Evolutionary conservation across 2,888 invertebrate genomes (phyloP), one percentile per base, ranked within the genome.

Genomic region (Cistogaster globosa): DNA sequence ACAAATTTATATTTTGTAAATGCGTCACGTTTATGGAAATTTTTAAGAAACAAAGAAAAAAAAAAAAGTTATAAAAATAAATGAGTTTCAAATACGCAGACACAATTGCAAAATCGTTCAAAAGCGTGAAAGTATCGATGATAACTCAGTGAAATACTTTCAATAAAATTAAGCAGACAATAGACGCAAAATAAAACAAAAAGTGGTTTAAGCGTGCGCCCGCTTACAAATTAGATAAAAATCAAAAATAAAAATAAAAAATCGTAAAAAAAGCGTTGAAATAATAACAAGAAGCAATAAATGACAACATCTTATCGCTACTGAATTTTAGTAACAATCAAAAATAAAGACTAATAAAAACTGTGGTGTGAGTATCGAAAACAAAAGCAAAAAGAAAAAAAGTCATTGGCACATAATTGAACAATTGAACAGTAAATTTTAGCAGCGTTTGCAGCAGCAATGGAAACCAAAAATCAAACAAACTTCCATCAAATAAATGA

Each of bases 221-320:
- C 63, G 45, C 77, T 69, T 62, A 55, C 26, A 58, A 55, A 79
- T 71, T 74, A 42, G 58, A 77, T 76, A 71, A 71, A 71, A 71
- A 62, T 45, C 36, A 67, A 45, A 62, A 42, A 63, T 36, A 62
- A 42, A 42, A 7, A 42, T 2, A 42, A 62, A 16, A n/a, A 36
- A 60, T 36, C 1, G 8, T 11, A 38, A 1, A 38, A 18, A 63
- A 63, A n/a, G 32, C 12, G 12, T n/a, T 65, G 9, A 11, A 42
- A 42, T 12, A 75, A 57, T 18, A 65, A 75, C 65, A 72, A 76
- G 51, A 72, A 76, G 51, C 71, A 77, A 81, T 63, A 69, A 82
- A 67, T 78, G 78, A 85, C 85, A 82, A 78, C 78, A 85, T 85
- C 85, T 85, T 82, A 78, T 75, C 51, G 82, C 82, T 82, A 79